Evolutionary conservation across 2,888 invertebrate species (phyloP), one percentile per base, ranked within the genome.

Genomic region (Aleiodes testaceus): DNA sequence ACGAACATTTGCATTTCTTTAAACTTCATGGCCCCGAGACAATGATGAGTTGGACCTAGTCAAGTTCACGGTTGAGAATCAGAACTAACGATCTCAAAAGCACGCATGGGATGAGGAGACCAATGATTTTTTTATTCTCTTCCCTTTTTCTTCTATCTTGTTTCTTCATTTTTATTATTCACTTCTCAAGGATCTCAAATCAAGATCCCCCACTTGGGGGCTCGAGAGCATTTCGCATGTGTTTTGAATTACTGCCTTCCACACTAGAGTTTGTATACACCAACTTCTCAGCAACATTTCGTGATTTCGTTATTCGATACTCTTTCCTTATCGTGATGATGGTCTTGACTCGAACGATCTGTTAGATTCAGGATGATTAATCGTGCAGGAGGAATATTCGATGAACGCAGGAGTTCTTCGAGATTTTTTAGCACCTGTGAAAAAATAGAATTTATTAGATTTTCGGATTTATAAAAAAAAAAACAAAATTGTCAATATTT

Each of bases 1-100:
- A 82, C 81, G 79, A 70, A 55, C 78, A 81, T 81, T 79, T 80
- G 76, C 81, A 80, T 81, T 78, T 77, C 42, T 22, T n/a, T 63
- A 45, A 63, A 63, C n/a, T 63, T 63, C 44, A 20, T 63, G 45
- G 44, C 14, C 12, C 20, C 49, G 20, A 22, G 22, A 45, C 44
- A 63, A 63, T 22, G 45, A 63, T 45, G 22, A 20, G 45, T 22
- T 22, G 63, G 63, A 45, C 45, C 63, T 59, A 59, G 59, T 36
- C 45, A 45, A 63, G 45, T 63, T 63, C 63, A 63, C 45, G 45
- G 63, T 42, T 59, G 59, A 20, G 45, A 63, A 59, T 63, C 63
- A 59, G 22, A 44, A 20, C 20, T 14, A 63, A 63, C 63, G 45
- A 63, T 63, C 63, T 63, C 63, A 18, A 22, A 44, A 22, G n/a